A percentile compares a stretch with the other conserved stretches of the same genome.
These are phyloP conservation scores for Helogale parvula DNA, from an alignment of 2,113 vertebrate species.

Conservation along the genomic window DNA sequence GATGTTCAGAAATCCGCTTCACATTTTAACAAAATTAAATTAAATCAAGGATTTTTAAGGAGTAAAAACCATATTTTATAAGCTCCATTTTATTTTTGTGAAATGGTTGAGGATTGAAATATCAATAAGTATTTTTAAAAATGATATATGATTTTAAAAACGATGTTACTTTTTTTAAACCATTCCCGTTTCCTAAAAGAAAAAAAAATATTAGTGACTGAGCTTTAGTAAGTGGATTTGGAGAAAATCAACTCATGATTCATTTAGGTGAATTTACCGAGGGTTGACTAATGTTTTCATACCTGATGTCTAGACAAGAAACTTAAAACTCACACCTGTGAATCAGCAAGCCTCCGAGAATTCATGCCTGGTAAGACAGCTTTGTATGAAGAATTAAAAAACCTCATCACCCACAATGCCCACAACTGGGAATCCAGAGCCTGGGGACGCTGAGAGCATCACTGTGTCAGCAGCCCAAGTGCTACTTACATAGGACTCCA, in stretches of 20 bases:
- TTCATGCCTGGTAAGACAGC: background rate
- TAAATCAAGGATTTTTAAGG: background rate
- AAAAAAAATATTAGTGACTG: constrained; percentile 23
- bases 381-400: background rate
- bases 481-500: background rate
- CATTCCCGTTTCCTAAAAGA: background rate
- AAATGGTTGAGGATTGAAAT: background rate
- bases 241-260: constrained; percentile 33
- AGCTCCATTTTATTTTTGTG: constrained; percentile 9
- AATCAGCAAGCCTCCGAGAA: constrained; percentile 8
- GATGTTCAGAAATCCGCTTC: constrained; percentile 29
- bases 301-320: constrained; percentile 64
- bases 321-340: constrained; percentile 58
- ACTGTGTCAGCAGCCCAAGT: background rate
- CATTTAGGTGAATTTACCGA: constrained; percentile 34
- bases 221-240: background rate
- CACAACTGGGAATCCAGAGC: background rate
- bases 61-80: background rate
- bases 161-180: background rate
- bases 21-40: constrained; percentile 47
- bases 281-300: constrained; percentile 50
- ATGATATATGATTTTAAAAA: background rate
- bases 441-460: background rate
- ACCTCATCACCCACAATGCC: background rate
- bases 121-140: background rate